Conservation (phyloP, 64 coral and sea anemone genomes). For the Porites lutea region DNA sequence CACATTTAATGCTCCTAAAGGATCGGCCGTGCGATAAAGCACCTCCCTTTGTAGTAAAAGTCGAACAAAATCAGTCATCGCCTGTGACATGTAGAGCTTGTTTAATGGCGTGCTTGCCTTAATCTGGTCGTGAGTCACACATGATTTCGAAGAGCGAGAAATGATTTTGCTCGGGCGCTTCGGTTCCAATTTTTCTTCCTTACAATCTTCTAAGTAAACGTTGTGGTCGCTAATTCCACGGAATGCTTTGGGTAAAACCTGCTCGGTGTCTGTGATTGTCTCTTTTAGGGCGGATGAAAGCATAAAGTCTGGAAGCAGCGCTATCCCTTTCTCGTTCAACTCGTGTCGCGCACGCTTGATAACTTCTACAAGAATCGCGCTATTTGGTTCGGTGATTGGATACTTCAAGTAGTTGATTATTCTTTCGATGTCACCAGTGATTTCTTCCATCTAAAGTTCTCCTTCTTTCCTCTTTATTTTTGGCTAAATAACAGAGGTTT, state of each 20-base stretch:
- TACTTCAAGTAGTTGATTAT: background rate
- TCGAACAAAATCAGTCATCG: constrained; percentile 43
- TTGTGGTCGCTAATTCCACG: constrained; percentile 33
- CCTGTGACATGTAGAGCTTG: constrained; percentile 13
- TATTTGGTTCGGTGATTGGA: background rate
- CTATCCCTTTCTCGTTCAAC: constrained; percentile 29
- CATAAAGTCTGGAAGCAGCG: constrained; percentile 37
- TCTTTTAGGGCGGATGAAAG: background rate
- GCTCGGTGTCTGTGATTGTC: background rate
- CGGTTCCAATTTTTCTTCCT: background rate
- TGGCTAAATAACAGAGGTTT: too few species aligned
- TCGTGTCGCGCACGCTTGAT: background rate
- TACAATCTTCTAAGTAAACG: constrained; percentile 48
- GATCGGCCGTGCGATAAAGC: constrained; percentile 26
- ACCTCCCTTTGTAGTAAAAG: constrained; percentile 12
- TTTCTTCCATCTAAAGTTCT: background rate
- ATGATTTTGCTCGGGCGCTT: constrained; percentile 23
- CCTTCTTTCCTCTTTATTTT: too few species aligned
- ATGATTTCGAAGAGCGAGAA: constrained; percentile 35
- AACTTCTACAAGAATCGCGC: background rate
- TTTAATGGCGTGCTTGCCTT: constrained; percentile 26
- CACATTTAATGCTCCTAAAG: constrained; percentile 38
- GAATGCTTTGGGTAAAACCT: background rate
- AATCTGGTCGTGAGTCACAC: constrained; percentile 50
- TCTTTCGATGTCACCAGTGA: background rate